Conservation (phyloP, 1,140 invertebrate species). For the Agraylea sexmaculata region DNA sequence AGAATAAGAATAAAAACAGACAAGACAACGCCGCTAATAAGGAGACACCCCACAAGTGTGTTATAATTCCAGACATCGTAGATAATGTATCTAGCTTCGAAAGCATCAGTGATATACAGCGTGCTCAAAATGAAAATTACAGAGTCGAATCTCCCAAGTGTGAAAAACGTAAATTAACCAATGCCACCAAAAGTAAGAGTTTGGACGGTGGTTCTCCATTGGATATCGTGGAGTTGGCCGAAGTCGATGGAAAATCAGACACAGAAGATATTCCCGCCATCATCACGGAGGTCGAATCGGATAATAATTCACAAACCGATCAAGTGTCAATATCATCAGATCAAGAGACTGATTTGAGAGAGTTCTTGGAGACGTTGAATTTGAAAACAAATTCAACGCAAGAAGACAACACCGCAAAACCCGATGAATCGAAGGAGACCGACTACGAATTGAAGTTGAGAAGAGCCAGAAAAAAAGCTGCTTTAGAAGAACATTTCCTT, state of each 20-base stretch:
- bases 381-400: constrained; percentile 29
- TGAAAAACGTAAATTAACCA: constrained; percentile 28
- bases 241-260: constrained; percentile 24
- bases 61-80: not conserved
- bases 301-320: constrained; percentile 36
- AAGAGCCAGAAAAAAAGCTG: constrained; percentile 41
- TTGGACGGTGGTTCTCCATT: constrained; percentile 34
- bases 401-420: constrained; percentile 8
- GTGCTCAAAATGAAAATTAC: constrained; percentile 21
- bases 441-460: constrained; percentile 23
- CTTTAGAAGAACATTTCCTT: constrained; percentile 42
- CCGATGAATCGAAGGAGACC: constrained; percentile 4
- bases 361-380: constrained; percentile 48
- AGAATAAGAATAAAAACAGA: constrained; percentile 15
- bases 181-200: constrained; percentile 40
- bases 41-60: not conserved
- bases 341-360: constrained; percentile 33
- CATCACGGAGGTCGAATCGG: constrained; percentile 44
- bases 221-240: constrained; percentile 40
- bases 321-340: constrained; percentile 27
- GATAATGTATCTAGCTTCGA: constrained; percentile 14
- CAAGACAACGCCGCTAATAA: not conserved
- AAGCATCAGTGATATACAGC: constrained; percentile 11
- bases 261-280: constrained; percentile 32
- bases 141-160: constrained; percentile 40